Base-by-base conservation (phyloP, 1,140 invertebrate species). In the Drosophila persimilis region DNA sequence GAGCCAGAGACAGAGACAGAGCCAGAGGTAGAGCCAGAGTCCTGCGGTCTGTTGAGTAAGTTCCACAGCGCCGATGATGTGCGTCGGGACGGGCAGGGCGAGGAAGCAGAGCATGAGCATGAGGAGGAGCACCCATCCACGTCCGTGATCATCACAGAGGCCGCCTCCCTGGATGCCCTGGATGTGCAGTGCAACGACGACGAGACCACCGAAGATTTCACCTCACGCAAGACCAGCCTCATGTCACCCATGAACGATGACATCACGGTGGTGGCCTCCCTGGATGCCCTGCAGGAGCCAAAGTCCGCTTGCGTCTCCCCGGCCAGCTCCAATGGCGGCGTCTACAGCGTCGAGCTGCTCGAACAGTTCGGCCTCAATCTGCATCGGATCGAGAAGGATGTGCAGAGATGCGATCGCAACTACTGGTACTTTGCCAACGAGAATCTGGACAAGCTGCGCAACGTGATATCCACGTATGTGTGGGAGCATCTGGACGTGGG, bases 391-490 rank as follows among this genome's bases (percentile, higher is more conserved):
- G 98, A 99, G 90, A 99, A 99, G 92, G 98, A 99, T 92, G 98
- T 99, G 2, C 96, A 98, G 91, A 92, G 98, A 64, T 99, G 98
- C 92, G 98, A 99, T 92, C 92, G 98, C 54, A 98, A 98, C 90
- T 97, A 98, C 90, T 96, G 95, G 92, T 99, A 98, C 92, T 99
- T 99, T 91, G 94, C 94, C 13, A 94, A 95, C 43, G 95, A 96
- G 63, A 99, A 99, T 93, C 92, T 99, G 69, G 97, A 98, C 69
- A 98, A 98, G 92, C 92, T 99, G n/a, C 93, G 97, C 45, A 98
- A 98, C 92, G 95, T 99, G 46, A 99, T 99, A 95, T 98, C 97
- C 95, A 99, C 97, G 94, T 98, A 97, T 92, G 97, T 99, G 24
- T 98, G 97, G 97, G 96, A 98, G 91, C 96, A 98, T 86, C 92